Conservation (phyloP, 2,888 invertebrate species). For the Emmelina monodactyla region DNA sequence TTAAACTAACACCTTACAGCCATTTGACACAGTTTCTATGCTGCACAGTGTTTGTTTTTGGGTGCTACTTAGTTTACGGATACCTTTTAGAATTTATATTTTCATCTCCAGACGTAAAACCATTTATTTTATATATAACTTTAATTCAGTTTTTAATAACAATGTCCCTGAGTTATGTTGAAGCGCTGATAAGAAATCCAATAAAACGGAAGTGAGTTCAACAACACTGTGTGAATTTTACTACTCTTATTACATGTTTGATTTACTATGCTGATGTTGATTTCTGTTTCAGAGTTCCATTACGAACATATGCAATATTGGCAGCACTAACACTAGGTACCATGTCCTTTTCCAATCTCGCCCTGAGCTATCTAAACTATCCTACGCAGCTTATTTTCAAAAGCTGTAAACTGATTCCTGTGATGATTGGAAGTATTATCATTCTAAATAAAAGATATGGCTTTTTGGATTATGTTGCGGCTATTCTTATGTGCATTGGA, state of each 20-base stretch:
- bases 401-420: conserved; percentile 96
- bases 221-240: no score
- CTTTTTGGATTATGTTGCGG: conserved; percentile 83
- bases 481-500: conserved; percentile 86
- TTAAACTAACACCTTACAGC: conserved; percentile 73
- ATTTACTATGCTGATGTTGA: not conserved
- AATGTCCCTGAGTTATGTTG: conserved; percentile 79
- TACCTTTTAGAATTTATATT: conserved; percentile 93
- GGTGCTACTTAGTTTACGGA: conserved; percentile 90
- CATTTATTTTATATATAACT: conserved; percentile 92
- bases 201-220: conserved; percentile 63
- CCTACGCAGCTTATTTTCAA: conserved; percentile 98
- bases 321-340: conserved; percentile 91
- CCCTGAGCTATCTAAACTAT: conserved; percentile 93
- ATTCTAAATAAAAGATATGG: conserved; percentile 91
- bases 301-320: conserved; percentile 79
- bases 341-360: conserved; percentile 95
- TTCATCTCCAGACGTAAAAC: conserved; percentile 86
- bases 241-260: no score
- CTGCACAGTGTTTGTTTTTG: conserved; percentile 82
- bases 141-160: conserved; percentile 91
- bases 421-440: conserved; percentile 90
- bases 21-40: conserved; percentile 75
- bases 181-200: conserved; percentile 70
- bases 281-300: conserved; percentile 75